A percentile compares a stretch with the other conserved stretches of the same genome.
phyloP scores from a whole-genome alignment of 2,888 invertebrate species.

The Hyles lineata region DNA sequence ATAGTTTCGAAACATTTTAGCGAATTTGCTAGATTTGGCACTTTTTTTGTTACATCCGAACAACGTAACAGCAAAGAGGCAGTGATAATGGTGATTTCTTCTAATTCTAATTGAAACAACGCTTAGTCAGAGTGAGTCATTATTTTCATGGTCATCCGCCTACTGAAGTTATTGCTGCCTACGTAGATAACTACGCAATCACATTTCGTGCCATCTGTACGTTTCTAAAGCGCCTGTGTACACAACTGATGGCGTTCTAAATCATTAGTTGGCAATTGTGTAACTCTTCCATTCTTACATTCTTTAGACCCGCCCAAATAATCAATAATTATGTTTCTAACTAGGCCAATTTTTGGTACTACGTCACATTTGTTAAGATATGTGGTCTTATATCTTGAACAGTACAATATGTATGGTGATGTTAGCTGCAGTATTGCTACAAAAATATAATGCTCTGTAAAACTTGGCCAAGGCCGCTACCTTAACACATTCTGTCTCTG shows the following conservation, averaged over 20 bases:
- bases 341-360: background rate
- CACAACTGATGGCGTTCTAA: conserved; percentile 25
- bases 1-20: conserved; percentile 24
- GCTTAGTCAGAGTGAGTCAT: conserved; percentile 48
- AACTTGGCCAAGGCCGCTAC: background rate
- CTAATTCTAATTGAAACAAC: conserved; percentile 9
- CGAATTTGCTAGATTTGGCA: conserved; percentile 15
- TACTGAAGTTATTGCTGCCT: conserved; percentile 29
- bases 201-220: conserved; percentile 20
- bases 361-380: background rate
- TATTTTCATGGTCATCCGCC: conserved; percentile 41
- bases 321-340: background rate
- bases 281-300: background rate
- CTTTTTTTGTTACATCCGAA: conserved; percentile 21
- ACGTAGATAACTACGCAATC: conserved; percentile 31
- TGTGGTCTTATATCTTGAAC: background rate
- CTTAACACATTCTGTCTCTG: conserved; percentile 6
- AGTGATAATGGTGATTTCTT: conserved; percentile 3
- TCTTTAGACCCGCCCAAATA: conserved; percentile 8
- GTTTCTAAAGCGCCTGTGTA: conserved; percentile 22
- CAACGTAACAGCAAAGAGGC: background rate
- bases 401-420: too few species aligned
- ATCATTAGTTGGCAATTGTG: background rate
- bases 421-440: too few species aligned
- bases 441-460: too few species aligned